Base-by-base conservation (phyloP, 2,113 vertebrate genomes). In the Campylorhamphus procurvoides region DNA sequence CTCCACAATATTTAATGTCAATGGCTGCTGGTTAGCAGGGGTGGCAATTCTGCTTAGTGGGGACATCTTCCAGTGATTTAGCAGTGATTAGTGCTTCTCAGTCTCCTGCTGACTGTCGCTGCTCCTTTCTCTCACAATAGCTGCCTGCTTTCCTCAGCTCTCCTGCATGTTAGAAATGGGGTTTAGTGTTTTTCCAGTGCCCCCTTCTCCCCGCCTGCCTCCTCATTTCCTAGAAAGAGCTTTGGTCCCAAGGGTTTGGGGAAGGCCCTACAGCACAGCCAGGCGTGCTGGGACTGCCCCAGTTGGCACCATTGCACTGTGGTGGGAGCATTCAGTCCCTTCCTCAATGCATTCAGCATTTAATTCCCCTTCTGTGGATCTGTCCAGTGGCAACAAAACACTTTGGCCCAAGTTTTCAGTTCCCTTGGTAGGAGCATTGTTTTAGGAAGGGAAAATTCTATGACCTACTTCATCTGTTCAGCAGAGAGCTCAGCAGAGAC, bases 61-160 rank as follows among this genome's bases (percentile, higher is more conserved):
- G 90, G 94, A 97, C 93, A 96, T 90, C 94, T 96, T 93, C 78
- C 83, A 73, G 72, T 94, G 94, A 97, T 96, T 97, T 96, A 95
- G 94, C 91, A 94, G 93, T 96, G 95, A 97, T 97, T 94, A 95
- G 92, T 96, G 87, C 19, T 91, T 63, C 93, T 95, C 86, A 80
- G 87, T 27, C 93, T 96, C 95, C 93, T 80, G 93, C 96, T 94
- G 94, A 18, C 93, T 93, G 72, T 18, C 3, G 1, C 64, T 93
- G 91, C 80, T 95, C 56, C 80, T 89, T 86, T 25, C 82, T 75
- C 64, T 77, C 67, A 92, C 87, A 93, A 95, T 93, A 94, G 72
- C 73, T 90, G 88, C 72, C 40, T 74, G 85, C 68, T 86, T 78
- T 78, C 40, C 72, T 75, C 56, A 53, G 83, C 72, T 69, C 29